phyloP scores from a whole-genome alignment of 1,140 invertebrate species.

The Colletes gigas region DNA sequence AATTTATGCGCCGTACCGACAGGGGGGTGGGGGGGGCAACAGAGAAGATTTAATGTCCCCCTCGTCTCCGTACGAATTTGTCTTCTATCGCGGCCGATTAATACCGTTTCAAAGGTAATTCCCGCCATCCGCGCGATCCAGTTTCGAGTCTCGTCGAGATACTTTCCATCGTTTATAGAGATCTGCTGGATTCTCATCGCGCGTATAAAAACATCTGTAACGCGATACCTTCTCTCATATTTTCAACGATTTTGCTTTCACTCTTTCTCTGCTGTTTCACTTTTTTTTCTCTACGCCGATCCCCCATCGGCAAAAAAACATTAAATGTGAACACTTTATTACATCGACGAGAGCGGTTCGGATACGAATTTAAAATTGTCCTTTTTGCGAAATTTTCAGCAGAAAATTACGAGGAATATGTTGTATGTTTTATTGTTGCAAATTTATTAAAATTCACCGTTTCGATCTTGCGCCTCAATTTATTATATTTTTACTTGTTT shows the following conservation, averaged over 20 bases:
- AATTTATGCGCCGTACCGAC: slow-evolving; percentile 20
- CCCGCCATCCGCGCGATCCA: not conserved
- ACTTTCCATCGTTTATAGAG: not conserved
- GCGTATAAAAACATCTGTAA: not conserved
- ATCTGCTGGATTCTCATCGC: not conserved
- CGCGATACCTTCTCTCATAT: not conserved
- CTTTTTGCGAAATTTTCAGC: no score
- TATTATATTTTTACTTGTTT: no score
- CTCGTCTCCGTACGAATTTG: slow-evolving; percentile 2
- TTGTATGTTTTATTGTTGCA: no score
- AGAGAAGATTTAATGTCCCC: slow-evolving; percentile 35
- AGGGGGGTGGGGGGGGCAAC: not conserved
- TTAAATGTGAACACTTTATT: no score
- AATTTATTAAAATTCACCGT: no score
- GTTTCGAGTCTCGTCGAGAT: not conserved
- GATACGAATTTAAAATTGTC: no score
- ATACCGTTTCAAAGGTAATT: slow-evolving; percentile 29
- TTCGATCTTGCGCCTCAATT: not conserved
- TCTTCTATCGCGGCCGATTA: slow-evolving; percentile 32
- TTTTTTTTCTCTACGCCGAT: not conserved
- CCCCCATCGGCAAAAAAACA: no score
- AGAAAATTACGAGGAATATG: no score
- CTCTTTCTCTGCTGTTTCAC: not conserved
- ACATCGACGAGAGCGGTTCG: no score
- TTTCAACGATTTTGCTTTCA: slow-evolving; percentile 4